Evolutionary conservation across 2,888 invertebrate species (phyloP).

Genomic region (Hyposoter dolosus): DNA sequence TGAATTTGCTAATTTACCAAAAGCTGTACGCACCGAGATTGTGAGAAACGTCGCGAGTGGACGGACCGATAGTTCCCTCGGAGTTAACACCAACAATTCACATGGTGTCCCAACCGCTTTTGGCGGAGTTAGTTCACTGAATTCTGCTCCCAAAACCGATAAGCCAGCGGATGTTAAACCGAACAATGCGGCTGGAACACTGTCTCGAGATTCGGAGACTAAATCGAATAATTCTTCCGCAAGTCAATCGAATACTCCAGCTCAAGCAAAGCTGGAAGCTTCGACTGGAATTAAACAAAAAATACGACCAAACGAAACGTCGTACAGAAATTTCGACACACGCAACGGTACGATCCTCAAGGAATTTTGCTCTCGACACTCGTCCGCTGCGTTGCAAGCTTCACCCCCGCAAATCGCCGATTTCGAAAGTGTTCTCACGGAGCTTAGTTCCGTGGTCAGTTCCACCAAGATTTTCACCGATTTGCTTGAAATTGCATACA

Average conservation of each 20-base stretch:
- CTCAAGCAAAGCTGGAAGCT: background rate
- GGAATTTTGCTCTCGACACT: conserved; percentile 56
- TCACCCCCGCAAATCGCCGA: conserved; percentile 12
- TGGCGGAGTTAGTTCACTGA: background rate
- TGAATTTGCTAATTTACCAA: conserved; percentile 62
- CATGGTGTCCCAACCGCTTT: background rate
- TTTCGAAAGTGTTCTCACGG: conserved; percentile 43
- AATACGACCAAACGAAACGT: conserved; percentile 28
- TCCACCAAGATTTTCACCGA: conserved; percentile 51
- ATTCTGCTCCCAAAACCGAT: background rate
- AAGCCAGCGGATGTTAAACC: background rate
- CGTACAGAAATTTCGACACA: conserved; percentile 36
- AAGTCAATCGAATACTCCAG: background rate
- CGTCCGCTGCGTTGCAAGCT: conserved; percentile 28
- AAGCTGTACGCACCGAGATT: conserved; percentile 46
- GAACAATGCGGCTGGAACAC: background rate
- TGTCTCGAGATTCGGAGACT: background rate
- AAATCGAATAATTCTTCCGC: background rate
- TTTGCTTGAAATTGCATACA: conserved; percentile 51
- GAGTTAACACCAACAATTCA: background rate
- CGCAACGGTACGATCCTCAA: conserved; percentile 38
- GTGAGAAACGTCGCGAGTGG: conserved; percentile 19
- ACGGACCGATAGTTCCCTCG: background rate
- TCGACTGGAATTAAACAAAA: background rate
- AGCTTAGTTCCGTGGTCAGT: conserved; percentile 35